Base-by-base conservation (phyloP, 2,888 invertebrate genomes). In the Drosophila lutescens region DNA sequence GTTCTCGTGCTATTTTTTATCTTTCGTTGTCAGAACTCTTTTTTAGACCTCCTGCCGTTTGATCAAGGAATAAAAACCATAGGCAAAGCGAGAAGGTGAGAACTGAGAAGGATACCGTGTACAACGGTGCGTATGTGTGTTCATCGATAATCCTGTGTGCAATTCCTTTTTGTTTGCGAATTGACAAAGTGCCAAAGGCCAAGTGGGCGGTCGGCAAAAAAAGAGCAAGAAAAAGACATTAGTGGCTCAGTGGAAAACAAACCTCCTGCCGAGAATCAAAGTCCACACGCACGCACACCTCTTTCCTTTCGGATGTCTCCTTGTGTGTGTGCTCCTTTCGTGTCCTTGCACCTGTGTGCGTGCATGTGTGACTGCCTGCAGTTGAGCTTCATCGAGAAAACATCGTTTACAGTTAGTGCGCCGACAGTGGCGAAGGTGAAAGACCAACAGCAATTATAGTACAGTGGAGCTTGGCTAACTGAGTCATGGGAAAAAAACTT, bases 131-230 rank as follows among this genome's bases (percentile, higher is more conserved):
- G 71, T 44, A 36, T 55, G 62, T 20, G 36, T 40, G 23, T 40
- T 41, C 56, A 36, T 53, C 55, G 55, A 70, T 71, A 70, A 62
- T 68, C 65, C 66, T 49, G 57, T 60, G 59, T 60, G 78, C 80
- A 67, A 80, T 81, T 81, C 79, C 69, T 79, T 84, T 69, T 84
- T 81, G 81, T 80, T 80, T 81, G 79, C 63, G 79, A 77, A 79
- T 81, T 84, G 85, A 79, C 81, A 81, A 81, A 84, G 85, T 84
- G 81, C 80, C 82, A 79, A 74, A 83, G 79, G 77, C 67, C 67
- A 73, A 66, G 69, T 53, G 57, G 62, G 51, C n/a, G 38, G 79
- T 17, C 51, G 55, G 49, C 58, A 43, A 76, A 76, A 75, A 84
- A 76, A 49, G 49, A 85, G 81, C 83, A 82, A 82, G 86, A 78